These are phyloP conservation scores for Patella pellucida DNA, from an alignment of 2,888 invertebrate genomes.

Conservation along the genomic window DNA sequence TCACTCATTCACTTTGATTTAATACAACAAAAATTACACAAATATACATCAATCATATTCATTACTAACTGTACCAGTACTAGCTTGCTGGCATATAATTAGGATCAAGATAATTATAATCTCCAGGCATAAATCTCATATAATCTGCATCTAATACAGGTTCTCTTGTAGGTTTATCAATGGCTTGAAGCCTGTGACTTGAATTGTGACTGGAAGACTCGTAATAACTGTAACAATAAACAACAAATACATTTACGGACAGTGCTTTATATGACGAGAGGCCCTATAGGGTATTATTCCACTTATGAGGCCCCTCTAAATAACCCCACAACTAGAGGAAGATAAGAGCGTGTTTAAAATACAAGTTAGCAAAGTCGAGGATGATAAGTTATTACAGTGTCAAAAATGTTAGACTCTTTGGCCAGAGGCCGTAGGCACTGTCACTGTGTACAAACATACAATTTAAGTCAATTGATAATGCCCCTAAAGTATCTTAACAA, in stretches of 20 bases:
- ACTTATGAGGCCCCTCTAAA: too few relatives aligned
- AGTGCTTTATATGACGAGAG: neutral
- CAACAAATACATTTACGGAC: conserved; percentile 13
- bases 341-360: too few relatives aligned
- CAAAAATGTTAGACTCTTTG: too few relatives aligned
- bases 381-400: too few relatives aligned
- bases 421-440: too few relatives aligned
- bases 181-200: conserved; percentile 60
- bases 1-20: neutral
- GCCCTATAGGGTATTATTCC: too few relatives aligned
- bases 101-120: conserved; percentile 71
- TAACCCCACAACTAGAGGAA: too few relatives aligned
- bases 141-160: conserved; percentile 61
- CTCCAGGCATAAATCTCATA: conserved; percentile 55
- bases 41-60: too few relatives aligned
- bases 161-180: conserved; percentile 33
- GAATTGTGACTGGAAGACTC: conserved; percentile 57
- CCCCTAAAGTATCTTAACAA: too few relatives aligned
- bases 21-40: neutral
- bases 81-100: conserved; percentile 70
- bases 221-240: conserved; percentile 46
- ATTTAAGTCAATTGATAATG: too few relatives aligned
- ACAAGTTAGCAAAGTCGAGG: too few relatives aligned
- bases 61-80: neutral
- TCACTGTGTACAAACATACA: too few relatives aligned